Evolutionary conservation across 2,113 vertebrate species (phyloP), one percentile per base, ranked within the genome.

Genomic region (Pseudopipra pipra): DNA sequence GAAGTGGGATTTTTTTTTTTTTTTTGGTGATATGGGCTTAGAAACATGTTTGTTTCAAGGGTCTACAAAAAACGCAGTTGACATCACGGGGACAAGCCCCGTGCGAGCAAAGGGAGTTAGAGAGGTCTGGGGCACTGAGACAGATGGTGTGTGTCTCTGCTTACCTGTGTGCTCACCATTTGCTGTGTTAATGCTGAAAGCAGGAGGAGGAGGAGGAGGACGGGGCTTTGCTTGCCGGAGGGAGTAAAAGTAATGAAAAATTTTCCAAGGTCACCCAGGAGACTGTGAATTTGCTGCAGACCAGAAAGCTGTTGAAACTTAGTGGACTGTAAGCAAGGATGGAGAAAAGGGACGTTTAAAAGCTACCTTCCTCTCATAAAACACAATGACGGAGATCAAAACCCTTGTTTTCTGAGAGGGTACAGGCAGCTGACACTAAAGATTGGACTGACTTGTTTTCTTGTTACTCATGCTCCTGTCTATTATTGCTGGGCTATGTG

Each of bases 321-420:
- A 43, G 28, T 82, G 90, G n/a, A 23, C 74, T 85, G 54, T 71
- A 83, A 86, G 59, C 39, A 77, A 55, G 59, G 41, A 33, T 84
- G 76, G 59, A 84, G 76, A 77, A 88, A 70, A 77, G 5, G 30
- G 35, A 43, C 92, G 78, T 84, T 92, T 94, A 70, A 94, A 91
- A 82, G 27, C 67, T 81, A 14, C n/a, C 43, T 73, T 80, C 22
- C 23, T 80, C 51, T 83, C 41, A 52, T 94, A 88, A 94, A 90
- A 76, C 62, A 66, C 4, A 55, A 27, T 33, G 63, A 41, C 72
- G 92, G 51, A 86, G 72, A 70, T 77, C 54, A 92, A 91, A 39
- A 0, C 1, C 39, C 76, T 74, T 75, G 39, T 87, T 93, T 93
- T 84, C 55, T 84, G 83, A 85, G 82, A 81, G 61, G 44, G 20